phyloP scores from a whole-genome alignment of 2,888 invertebrate genomes.

The Campoplex capitator region DNA sequence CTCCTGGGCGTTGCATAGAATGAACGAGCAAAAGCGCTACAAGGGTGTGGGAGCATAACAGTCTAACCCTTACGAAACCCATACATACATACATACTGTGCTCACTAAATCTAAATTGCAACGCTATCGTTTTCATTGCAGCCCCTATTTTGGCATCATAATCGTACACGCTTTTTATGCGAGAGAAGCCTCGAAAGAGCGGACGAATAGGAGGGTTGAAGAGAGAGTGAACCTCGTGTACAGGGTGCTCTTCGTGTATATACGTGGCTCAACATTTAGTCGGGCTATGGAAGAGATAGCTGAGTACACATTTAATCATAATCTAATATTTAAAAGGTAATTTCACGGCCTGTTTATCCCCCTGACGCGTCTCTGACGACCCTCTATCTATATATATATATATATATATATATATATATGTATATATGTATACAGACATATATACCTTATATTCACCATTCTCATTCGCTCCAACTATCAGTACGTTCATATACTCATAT shows the following conservation, averaged over 20 bases:
- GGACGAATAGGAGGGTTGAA: constrained; percentile 38
- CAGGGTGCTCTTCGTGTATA: constrained; percentile 54
- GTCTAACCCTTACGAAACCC: constrained; percentile 14
- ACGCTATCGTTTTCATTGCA: constrained; percentile 41
- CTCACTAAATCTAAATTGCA: constrained; percentile 47
- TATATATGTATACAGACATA: background rate
- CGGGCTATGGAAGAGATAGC: constrained; percentile 75
- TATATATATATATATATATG: constrained; percentile 52
- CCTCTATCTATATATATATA: constrained; percentile 63
- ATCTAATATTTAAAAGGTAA: constrained; percentile 85
- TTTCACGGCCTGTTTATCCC: constrained; percentile 84
- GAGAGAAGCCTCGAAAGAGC: constrained; percentile 68
- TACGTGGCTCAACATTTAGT: constrained; percentile 79
- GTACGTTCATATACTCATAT: background rate
- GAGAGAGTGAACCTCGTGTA: constrained; percentile 53
- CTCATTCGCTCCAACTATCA: constrained; percentile 62
- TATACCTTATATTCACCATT: constrained; percentile 66
- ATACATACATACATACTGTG: background rate
- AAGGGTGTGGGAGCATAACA: constrained; percentile 29
- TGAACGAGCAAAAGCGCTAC: constrained; percentile 45
- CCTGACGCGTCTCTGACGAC: constrained; percentile 69
- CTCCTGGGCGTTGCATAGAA: constrained; percentile 60
- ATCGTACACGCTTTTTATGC: constrained; percentile 54
- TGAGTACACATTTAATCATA: constrained; percentile 84
- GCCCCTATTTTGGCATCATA: constrained; percentile 48